Conservation (phyloP, 2,888 invertebrate species). For the Thymelicus lineola region DNA sequence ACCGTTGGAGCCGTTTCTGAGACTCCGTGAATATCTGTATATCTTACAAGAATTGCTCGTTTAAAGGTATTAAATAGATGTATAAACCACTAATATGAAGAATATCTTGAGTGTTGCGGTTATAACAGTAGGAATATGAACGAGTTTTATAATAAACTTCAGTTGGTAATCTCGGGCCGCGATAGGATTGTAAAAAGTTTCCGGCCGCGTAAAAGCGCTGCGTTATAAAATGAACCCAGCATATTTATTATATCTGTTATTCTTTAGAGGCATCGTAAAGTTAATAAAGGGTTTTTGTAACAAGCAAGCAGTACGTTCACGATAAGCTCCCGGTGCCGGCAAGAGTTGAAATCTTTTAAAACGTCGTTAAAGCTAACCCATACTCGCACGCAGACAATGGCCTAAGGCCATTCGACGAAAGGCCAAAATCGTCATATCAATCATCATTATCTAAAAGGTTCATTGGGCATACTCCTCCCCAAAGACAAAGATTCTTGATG, state of each 20-base stretch:
- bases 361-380: slow-evolving; percentile 82
- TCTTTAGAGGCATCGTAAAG: slow-evolving; percentile 80
- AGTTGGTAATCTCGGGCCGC: slow-evolving; percentile 35
- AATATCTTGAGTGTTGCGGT: neutral
- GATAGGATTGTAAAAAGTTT: slow-evolving; percentile 68
- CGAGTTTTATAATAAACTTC: slow-evolving; percentile 22
- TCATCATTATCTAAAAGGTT: too few species aligned
- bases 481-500: too few species aligned
- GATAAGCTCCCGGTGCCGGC: slow-evolving; percentile 76
- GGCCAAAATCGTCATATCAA: too few species aligned
- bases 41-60: too few species aligned
- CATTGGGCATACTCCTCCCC: too few species aligned
- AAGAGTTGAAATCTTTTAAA: slow-evolving; percentile 81
- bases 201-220: slow-evolving; percentile 64
- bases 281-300: slow-evolving; percentile 83
- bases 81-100: neutral
- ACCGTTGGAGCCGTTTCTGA: too few species aligned
- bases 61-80: too few species aligned
- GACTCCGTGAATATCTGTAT: too few species aligned
- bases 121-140: slow-evolving; percentile 14
- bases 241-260: slow-evolving; percentile 82
- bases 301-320: slow-evolving; percentile 75
- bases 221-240: slow-evolving; percentile 69
- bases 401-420: slow-evolving; percentile 62
- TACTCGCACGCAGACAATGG: slow-evolving; percentile 74